Evolutionary conservation across 2,113 vertebrate genomes (phyloP).

Genomic region (Chunga burmeisteri): DNA sequence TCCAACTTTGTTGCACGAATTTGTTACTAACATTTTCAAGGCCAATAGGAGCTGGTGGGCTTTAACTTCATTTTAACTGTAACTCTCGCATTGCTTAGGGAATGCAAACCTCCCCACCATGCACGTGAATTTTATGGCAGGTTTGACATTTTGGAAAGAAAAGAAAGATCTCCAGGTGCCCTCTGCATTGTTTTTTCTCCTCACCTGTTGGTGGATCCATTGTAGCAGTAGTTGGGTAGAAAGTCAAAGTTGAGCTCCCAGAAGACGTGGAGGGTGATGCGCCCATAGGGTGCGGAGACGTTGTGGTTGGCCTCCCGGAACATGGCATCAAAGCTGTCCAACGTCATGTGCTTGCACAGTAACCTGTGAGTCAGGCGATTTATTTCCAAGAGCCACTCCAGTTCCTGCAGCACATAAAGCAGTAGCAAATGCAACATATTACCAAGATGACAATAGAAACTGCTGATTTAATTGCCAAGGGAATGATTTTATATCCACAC

Average conservation of each 20-base stretch:
- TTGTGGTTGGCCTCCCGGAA: slow-evolving; percentile 99
- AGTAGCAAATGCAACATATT: background rate
- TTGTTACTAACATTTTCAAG: background rate
- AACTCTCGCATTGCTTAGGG: background rate
- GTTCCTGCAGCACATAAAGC: slow-evolving; percentile 79
- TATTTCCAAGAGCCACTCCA: slow-evolving; percentile 97
- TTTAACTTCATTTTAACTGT: background rate
- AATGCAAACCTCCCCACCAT: background rate
- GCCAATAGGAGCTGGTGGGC: background rate
- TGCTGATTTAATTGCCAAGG: background rate
- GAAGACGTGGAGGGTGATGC: slow-evolving; percentile 98
- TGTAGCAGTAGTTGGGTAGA: slow-evolving; percentile 99
- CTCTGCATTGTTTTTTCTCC: background rate
- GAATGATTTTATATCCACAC: background rate
- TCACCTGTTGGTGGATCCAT: slow-evolving; percentile 97
- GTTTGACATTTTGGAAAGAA: background rate
- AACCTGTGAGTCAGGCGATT: slow-evolving; percentile 96
- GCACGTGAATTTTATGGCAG: background rate
- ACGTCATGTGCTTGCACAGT: slow-evolving; percentile 94
- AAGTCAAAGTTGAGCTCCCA: slow-evolving; percentile 99
- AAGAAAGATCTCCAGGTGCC: background rate
- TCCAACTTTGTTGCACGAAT: background rate
- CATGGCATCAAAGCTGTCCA: slow-evolving; percentile 99
- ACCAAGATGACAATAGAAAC: background rate
- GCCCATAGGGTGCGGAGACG: slow-evolving; percentile 95